Evolutionary conservation across 2,113 vertebrate genomes (phyloP).

Genomic region (Pleuronectes platessa): DNA sequence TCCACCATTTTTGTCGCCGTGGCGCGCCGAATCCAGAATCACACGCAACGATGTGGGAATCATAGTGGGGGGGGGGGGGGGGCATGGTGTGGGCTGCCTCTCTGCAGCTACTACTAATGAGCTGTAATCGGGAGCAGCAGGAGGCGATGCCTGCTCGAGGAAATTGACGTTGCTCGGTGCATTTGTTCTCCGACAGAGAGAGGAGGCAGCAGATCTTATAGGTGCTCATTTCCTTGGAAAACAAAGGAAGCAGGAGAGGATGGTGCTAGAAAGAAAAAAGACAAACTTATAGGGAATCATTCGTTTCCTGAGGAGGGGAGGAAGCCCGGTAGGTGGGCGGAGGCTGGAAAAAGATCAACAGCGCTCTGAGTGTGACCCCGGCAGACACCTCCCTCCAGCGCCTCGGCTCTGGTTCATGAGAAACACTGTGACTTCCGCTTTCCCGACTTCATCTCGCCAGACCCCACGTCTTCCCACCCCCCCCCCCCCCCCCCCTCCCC

Average conservation of each 20-base stretch:
- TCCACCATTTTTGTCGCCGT: constrained; percentile 54
- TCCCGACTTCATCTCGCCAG: constrained; percentile 13
- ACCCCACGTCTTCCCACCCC: constrained; percentile 16
- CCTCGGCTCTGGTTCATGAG: not conserved
- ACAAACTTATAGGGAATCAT: constrained; percentile 7
- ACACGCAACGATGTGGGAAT: constrained; percentile 68
- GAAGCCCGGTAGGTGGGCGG: constrained; percentile 12
- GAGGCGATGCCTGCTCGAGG: constrained; percentile 65
- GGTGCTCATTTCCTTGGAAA: constrained; percentile 55
- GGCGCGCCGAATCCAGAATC: constrained; percentile 35
- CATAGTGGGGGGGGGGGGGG: constrained; percentile 39
- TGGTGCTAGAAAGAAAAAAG: not conserved
- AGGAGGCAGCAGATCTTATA: constrained; percentile 50
- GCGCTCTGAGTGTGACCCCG: too few relatives aligned
- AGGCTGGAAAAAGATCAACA: constrained; percentile 10
- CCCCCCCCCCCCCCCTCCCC: constrained; percentile 13
- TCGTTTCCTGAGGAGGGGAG: constrained; percentile 21
- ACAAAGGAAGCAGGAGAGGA: constrained; percentile 50
- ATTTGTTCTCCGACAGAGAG: constrained; percentile 49
- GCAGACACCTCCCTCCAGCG: too few relatives aligned
- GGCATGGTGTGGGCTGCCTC: constrained; percentile 61
- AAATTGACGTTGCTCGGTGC: constrained; percentile 64
- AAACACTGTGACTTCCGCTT: not conserved
- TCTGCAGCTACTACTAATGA: constrained; percentile 74
- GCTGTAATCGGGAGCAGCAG: constrained; percentile 78